These are phyloP conservation scores for Porites cylindrica DNA, from an alignment of 92 coral and sea anemone species.

Conservation along the genomic window DNA sequence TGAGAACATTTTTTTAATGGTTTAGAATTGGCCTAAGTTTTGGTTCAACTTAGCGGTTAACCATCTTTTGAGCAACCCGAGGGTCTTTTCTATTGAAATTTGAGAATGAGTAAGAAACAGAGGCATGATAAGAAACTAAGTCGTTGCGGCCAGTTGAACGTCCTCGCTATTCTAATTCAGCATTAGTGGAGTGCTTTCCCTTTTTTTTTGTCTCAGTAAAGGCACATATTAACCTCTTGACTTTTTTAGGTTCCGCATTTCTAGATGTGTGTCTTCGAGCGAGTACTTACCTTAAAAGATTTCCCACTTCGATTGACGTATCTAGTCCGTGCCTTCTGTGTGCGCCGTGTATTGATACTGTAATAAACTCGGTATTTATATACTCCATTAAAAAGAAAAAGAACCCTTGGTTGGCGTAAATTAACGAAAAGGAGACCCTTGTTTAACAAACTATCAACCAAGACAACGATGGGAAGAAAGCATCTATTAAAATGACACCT, in stretches of 20 bases:
- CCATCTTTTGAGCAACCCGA: no score
- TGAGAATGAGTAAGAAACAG: no score
- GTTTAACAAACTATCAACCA: constrained; percentile 10
- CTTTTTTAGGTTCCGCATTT: no score
- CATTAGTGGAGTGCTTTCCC: no score
- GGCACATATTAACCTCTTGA: background rate
- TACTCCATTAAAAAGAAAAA: background rate
- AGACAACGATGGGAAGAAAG: background rate
- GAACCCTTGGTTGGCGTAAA: constrained; percentile 4
- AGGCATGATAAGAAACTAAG: no score
- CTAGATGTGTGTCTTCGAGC: no score
- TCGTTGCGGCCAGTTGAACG: no score
- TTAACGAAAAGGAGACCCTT: constrained; percentile 1
- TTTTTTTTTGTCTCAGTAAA: background rate
- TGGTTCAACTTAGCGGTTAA: no score
- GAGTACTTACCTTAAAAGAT: background rate
- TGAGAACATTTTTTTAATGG: no score
- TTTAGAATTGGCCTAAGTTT: no score
- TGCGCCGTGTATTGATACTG: background rate
- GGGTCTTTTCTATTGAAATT: no score
- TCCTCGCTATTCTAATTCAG: no score
- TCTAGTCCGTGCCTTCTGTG: background rate
- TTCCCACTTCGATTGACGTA: background rate
- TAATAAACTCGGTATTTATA: constrained; percentile 1
- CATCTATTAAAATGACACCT: constrained; percentile 16